Evolutionary conservation across 2,888 invertebrate genomes (phyloP), one percentile per base, ranked within the genome.

Genomic region (Brachylomia viminalis): DNA sequence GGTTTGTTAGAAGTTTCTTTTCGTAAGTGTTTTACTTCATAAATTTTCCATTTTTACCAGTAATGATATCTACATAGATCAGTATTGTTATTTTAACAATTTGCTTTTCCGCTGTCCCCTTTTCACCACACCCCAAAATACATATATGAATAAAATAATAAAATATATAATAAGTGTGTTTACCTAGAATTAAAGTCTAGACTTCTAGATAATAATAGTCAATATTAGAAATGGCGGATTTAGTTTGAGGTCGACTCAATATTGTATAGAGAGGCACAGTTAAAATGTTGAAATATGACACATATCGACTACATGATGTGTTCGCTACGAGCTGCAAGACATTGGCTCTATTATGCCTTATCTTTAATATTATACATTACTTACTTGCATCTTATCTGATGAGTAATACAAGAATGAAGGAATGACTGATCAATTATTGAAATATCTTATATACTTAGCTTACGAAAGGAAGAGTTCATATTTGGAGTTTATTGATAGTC

Each of bases 391-490:
- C 61, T 75, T 83, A 85, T 74, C 80, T 85, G 78, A 81, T 83
- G 66, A 62, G 42, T 54, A 52, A 58, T 67, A 81, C 70, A 78
- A 42, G n/a, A n/a, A n/a, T n/a, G n/a, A n/a, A 76, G 58, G 66
- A 74, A 78, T 85, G 80, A 86, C 70, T 85, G 75, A 86, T 79
- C 61, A 61, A 80, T 74, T 85, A 82, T 73, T 62, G 59, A 77
- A 73, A 79, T 83, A 73, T 49, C 66, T 67, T 49, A 45, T 56
- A 54, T n/a, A n/a, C n/a, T n/a, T n/a, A 27, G 47, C 23, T 6
- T 56, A 76, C 70, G 76, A 80, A 77, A 66, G 69, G 56, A 68
- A 71, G 58, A 27, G 56, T 15, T n/a, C 70, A 33, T 52, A 68
- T 68, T 68, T 30, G 30, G 20, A 75, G 67, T 75, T 80, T 79